These are phyloP conservation scores for Drosophila seguyi DNA, from an alignment of 1,140 invertebrate genomes.

Conservation along the genomic window DNA sequence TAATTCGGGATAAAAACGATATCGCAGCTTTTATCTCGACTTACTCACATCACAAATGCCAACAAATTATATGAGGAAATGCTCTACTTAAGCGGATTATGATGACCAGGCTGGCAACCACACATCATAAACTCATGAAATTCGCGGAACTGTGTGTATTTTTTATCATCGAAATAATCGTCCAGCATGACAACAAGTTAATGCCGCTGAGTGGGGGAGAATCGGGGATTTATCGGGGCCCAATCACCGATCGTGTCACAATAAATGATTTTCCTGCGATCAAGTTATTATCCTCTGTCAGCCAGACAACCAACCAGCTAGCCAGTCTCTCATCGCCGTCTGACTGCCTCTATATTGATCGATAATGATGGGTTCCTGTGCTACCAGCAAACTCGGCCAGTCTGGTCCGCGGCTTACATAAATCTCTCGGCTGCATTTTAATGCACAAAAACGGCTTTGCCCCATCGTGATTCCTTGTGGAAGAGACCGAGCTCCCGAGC, in stretches of 20 bases:
- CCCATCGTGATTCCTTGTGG: slow-evolving; percentile 37
- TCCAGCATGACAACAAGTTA: slow-evolving; percentile 51
- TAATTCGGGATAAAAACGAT: background rate
- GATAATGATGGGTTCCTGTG: slow-evolving; percentile 76
- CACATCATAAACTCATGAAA: slow-evolving; percentile 29
- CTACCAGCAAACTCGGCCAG: slow-evolving; percentile 64
- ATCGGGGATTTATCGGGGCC: slow-evolving; percentile 23
- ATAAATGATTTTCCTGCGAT: slow-evolving; percentile 76
- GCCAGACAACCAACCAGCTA: slow-evolving; percentile 5
- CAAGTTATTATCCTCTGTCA: slow-evolving; percentile 71
- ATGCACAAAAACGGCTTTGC: slow-evolving; percentile 35
- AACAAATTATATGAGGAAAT: slow-evolving; percentile 27
- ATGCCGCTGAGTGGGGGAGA: slow-evolving; percentile 11
- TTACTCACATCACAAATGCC: slow-evolving; percentile 6
- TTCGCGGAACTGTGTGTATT: slow-evolving; percentile 18
- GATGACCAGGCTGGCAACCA: background rate
- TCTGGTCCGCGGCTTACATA: slow-evolving; percentile 62
- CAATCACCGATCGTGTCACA: slow-evolving; percentile 74
- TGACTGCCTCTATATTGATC: slow-evolving; percentile 59
- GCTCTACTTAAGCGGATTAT: slow-evolving; percentile 16
- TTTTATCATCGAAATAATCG: slow-evolving; percentile 29
- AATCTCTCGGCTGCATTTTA: slow-evolving; percentile 62
- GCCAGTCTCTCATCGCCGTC: slow-evolving; percentile 31
- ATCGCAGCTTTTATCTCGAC: slow-evolving; percentile 4
- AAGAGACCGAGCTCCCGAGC: slow-evolving; percentile 2